A percentile compares a stretch with the other conserved stretches of the same genome.
phyloP scores from a whole-genome alignment of 2,113 vertebrate genomes.

The Anser brachyrhynchus region DNA sequence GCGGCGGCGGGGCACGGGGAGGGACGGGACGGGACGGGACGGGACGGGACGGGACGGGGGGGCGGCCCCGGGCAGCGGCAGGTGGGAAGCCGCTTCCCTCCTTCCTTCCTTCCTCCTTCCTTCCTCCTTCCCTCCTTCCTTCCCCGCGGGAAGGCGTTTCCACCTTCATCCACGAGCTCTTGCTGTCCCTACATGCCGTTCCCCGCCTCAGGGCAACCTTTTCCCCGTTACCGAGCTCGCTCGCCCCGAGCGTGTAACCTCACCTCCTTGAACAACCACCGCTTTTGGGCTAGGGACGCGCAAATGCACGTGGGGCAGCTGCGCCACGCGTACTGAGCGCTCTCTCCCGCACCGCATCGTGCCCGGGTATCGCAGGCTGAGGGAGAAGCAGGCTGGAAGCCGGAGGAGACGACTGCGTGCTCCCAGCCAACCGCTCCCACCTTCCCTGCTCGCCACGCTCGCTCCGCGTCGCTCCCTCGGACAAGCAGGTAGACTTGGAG shows the following conservation, averaged over 20 bases:
- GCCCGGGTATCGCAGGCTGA: not conserved
- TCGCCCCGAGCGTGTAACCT: not conserved
- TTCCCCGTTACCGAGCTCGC: not conserved
- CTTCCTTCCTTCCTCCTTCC: no score
- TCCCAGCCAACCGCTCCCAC: conserved; percentile 42
- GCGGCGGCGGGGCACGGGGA: not conserved
- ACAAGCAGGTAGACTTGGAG: conserved; percentile 49
- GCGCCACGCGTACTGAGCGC: no score
- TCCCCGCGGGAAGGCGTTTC: not conserved
- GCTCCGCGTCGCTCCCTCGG: conserved; percentile 6
- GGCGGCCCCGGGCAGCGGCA: not conserved
- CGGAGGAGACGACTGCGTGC: not conserved
- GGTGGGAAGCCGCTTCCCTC: not conserved
- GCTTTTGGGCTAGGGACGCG: no score
- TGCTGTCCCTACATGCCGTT: not conserved
- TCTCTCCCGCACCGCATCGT: no score
- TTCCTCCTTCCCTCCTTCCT: no score
- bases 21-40: no score
- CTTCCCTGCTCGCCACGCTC: conserved; percentile 43
- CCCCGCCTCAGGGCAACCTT: not conserved
- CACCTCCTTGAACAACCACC: not conserved
- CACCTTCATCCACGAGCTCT: not conserved
- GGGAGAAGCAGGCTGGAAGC: not conserved
- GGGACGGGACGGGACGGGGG: not conserved
- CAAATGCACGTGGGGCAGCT: no score